These are phyloP conservation scores for Mechanitis messenoides DNA, from an alignment of 2,888 invertebrate genomes.

Conservation along the genomic window DNA sequence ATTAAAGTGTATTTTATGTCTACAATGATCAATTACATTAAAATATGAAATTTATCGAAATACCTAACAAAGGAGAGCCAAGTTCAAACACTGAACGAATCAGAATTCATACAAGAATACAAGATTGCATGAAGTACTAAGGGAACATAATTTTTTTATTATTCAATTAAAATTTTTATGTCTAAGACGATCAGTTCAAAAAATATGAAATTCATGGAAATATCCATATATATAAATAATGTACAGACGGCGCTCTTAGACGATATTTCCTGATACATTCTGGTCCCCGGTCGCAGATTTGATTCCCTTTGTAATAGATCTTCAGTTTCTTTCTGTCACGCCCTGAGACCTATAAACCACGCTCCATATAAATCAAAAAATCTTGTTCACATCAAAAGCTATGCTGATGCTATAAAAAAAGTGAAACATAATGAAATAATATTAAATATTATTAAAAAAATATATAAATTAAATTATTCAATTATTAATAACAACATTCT, in stretches of 20 bases:
- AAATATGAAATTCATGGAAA: background rate
- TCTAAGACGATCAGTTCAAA: too few relatives aligned
- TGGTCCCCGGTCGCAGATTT: conserved; percentile 13
- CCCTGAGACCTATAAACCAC: conserved; percentile 28
- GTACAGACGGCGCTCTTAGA: too few relatives aligned
- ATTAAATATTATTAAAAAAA: too few relatives aligned
- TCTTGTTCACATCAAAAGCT: background rate
- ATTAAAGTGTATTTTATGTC: too few relatives aligned
- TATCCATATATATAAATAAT: background rate
- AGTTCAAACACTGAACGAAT: conserved; percentile 5
- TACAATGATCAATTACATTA: too few relatives aligned
- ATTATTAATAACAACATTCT: too few relatives aligned
- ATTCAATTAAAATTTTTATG: too few relatives aligned
- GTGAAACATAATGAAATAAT: too few relatives aligned
- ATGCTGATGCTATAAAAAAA: background rate
- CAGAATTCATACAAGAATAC: conserved; percentile 7
- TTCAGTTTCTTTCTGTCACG: conserved; percentile 20
- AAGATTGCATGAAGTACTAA: background rate
- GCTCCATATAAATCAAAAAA: conserved; percentile 22
- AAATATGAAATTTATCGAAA: too few relatives aligned
- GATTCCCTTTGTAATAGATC: conserved; percentile 25
- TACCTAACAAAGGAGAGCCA: background rate
- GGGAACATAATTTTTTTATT: background rate
- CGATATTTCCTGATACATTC: background rate
- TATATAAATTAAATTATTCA: too few relatives aligned